Base-by-base conservation (phyloP, 2,797 vertebrate genomes). In the Dromococcyx pavoninus region DNA sequence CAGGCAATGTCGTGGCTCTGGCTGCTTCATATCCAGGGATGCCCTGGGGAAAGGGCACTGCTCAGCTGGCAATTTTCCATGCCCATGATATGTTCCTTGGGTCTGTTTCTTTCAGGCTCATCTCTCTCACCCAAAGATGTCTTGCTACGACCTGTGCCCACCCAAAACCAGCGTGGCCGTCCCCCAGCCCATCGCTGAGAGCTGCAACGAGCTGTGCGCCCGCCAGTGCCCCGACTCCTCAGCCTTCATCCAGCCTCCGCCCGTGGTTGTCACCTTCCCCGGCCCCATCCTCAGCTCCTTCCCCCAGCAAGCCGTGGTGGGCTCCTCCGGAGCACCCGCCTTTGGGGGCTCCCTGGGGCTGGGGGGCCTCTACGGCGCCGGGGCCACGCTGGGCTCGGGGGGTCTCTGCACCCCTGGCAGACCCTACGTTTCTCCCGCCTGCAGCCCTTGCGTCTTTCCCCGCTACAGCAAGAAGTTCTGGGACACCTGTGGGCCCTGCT, bases 201-300 rank as follows among this genome's bases (percentile, higher is more conserved):
- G 64, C 91, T 89, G 70, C 81, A 92, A 92, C 12, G 80, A 92
- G 57, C 86, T 79, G 56, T 92, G 90, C 8, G 25, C 56, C 24
- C 46, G 72, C 24, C 72, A 76, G n/a, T n/a, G n/a, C n/a, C n/a
- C n/a, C n/a, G n/a, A n/a, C n/a, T n/a, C n/a, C n/a, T n/a, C n/a
- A n/a, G n/a, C n/a, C n/a, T n/a, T n/a, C n/a, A n/a, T n/a, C n/a
- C n/a, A n/a, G n/a, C n/a, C n/a, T n/a, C n/a, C 88, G 0, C 81
- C 88, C 6, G 53, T 79, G 2, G 28, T 79, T 4, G n/a, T 79
- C 62, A 77, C 74, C 74, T 76, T 76, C 74, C 74, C 60, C 28
- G 67, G 67, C 50, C 67, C 86, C 72, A n/a, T n/a, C n/a, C n/a
- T n/a, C n/a, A n/a, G n/a, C n/a, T n/a, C n/a, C n/a, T n/a, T n/a